Base-by-base conservation (phyloP, 2,888 invertebrate genomes). In the Amphipoea oculea region DNA sequence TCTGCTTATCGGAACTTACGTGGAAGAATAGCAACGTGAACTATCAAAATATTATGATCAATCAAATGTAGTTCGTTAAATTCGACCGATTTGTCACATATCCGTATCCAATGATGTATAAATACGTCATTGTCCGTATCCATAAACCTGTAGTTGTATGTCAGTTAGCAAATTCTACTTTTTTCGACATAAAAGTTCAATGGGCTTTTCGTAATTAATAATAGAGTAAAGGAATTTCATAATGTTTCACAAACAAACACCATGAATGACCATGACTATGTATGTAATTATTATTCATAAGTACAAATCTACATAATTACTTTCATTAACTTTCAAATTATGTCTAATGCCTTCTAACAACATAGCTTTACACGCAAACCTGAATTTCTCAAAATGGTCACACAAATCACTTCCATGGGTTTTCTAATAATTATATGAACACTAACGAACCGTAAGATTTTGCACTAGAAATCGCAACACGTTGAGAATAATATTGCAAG, bases 401-500 rank as follows among this genome's bases (percentile, higher is more conserved):
- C 80, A 73, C 20, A 82, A 71, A 68, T 74, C 78, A 82, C 85
- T 74, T 20, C n/a, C 12, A 69, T 29, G 12, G n/a, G 11, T 78
- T 73, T 36, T 71, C 2, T 12, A n/a, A 71, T 23, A 60, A 74
- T 36, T 65, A 72, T 73, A 42, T 54, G 2, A 57, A 51, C 77
- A 81, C 70, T 72, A 83, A 71, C 48, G 14, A 82, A 60, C 57
- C 45, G 45, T 60, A 73, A 73, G 36, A 70, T 57, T 73, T 69
- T 63, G 62, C 36, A 73, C 51, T 73, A 80, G 40, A 54, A 85
- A 54, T 73, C 60, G 73, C 73, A 73, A 79, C 23, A 5, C 12
- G 14, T 69, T 54, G 45, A 80, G 45, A 83, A 77, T 82, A 73
- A 71, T 42, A 77, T 75, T 86, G 87, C 78, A 90, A 81, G 73